These are phyloP conservation scores for Anoncus sp. DNA, from an alignment of 2,888 invertebrate genomes.

Conservation along the genomic window DNA sequence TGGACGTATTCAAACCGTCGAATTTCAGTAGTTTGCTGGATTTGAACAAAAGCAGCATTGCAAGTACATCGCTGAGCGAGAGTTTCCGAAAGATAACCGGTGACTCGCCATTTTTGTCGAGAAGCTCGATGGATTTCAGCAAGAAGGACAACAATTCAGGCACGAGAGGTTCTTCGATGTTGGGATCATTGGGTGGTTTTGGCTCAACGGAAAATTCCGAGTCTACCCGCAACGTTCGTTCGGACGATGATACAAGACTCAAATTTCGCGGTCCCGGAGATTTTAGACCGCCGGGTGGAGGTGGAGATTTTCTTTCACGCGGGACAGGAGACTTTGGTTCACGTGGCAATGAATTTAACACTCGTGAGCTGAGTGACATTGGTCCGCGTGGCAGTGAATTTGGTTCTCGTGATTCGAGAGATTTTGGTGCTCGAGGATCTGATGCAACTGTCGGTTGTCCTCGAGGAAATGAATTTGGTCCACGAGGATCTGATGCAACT, in stretches of 20 bases:
- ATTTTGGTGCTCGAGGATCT: too few species aligned
- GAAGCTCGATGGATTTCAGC: conserved; percentile 55
- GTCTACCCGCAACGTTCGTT: conserved; percentile 45
- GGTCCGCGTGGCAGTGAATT: conserved; percentile 46
- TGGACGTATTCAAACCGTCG: conserved; percentile 79
- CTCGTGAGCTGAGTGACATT: conserved; percentile 59
- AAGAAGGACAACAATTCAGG: conserved; percentile 45
- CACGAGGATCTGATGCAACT: too few species aligned
- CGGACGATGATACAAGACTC: conserved; percentile 34
- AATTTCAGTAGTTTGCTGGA: conserved; percentile 70
- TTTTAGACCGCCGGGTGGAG: conserved; percentile 42
- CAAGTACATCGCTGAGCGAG: conserved; percentile 77
- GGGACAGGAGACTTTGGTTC: conserved; percentile 44
- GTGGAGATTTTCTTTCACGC: conserved; percentile 55
- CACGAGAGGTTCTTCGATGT: conserved; percentile 16
- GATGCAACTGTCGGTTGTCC: too few species aligned
- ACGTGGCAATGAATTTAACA: conserved; percentile 50
- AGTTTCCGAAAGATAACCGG: conserved; percentile 79
- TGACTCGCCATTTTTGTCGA: conserved; percentile 72
- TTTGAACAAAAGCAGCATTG: conserved; percentile 68
- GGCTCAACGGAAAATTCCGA: conserved; percentile 53
- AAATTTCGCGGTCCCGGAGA: conserved; percentile 54
- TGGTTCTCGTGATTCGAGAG: conserved; percentile 57
- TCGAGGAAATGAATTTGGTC: conserved; percentile 66
- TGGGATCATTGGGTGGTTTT: conserved; percentile 44